Evolutionary conservation across 2,888 invertebrate genomes (phyloP), one percentile per base, ranked within the genome.

Genomic region (Herminia tarsipennalis): DNA sequence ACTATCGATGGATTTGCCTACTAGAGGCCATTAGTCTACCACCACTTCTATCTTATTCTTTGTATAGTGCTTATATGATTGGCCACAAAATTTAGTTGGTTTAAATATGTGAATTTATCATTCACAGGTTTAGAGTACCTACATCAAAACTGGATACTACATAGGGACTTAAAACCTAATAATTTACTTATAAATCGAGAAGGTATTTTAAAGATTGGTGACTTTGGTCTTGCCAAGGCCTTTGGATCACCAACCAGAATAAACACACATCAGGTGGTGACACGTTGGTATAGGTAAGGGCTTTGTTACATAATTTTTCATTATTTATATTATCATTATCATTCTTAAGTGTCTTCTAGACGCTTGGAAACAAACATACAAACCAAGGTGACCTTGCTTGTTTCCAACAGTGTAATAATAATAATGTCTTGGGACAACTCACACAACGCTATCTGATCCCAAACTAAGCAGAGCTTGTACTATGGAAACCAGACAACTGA

Each of bases 101-200:
- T 2, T 28, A 10, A 5, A 21, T 9, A 28, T 32, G n/a, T 32
- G 16, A 5, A 17, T 18, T 2, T 34, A 17, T 8, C 21, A 24
- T 32, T 45, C 18, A 13, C 55, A 92, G 94, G 99, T 0, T 89
- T 99, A 45, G 98, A 99, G 85, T 99, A 98, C 86, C 92, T 99
- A 30, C 99, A 99, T 82, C 92, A 94, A 59, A 96, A 98, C 81
- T 99, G 98, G 98, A 98, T 99, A 70, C 88, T 99, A 36, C 99
- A 99, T 80, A 94, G 99, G 80, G 99, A 99, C 94, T 92, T 99
- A 68, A 99, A 99, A 84, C 99, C 99, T 0, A 99, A 99, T 83
- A 99, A 99, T 92, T 94, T 99, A 74, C 92, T 99, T 16, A 96
- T 99, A 14, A 98, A 98, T 82, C 93, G 95, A 16, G 94, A 95